Evolutionary conservation across 30 jellyfish, hydroid and myxozoan species (phyloP), one percentile per base, ranked within the genome.

Genomic region (Hydractinia echinata): DNA sequence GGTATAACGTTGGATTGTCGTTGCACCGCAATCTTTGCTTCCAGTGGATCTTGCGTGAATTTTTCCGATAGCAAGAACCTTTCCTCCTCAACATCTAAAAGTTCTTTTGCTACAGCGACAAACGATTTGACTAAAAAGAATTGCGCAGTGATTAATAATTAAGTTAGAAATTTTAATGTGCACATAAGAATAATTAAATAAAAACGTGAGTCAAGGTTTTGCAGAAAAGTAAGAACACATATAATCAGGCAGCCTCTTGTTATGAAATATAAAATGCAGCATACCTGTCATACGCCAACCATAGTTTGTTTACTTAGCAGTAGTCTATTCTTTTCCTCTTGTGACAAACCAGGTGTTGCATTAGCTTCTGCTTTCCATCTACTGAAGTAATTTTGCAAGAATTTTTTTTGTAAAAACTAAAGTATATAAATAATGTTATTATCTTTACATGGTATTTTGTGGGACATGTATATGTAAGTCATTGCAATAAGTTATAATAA

Each of bases 231-330:
- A 9, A n/a, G 68, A 10, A 56, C 68, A 56, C n/a, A n/a, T n/a
- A n/a, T n/a, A n/a, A n/a, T n/a, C n/a, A n/a, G 68, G 68, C 68
- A 56, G 10, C n/a, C n/a, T 56, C 68, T 9, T n/a, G n/a, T 9
- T 9, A 10, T 9, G n/a, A 56, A n/a, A 56, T 9, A 56, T 56
- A 56, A 56, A 56, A 9, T n/a, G n/a, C n/a, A 9, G 10, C n/a
- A 56, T 56, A 56, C 68, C n/a, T 56, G 68, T 56, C 68, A 56
- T 56, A 10, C n/a, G 68, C 68, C n/a, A 56, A 56, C 68, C 68
- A 56, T 56, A n/a, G 68, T 9, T 56, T 56, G 68, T 56, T 56
- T 56, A n/a, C n/a, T n/a, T n/a, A n/a, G n/a, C n/a, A 30, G 44
- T 3, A 58, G 15, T 3, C 69, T 58, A 58, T 56, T 56, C 10